Percentiles rank a stretch among this genome's conserved stretches.
phyloP scores from a whole-genome alignment of 2,797 vertebrate species.

The Etheostoma nigrum region DNA sequence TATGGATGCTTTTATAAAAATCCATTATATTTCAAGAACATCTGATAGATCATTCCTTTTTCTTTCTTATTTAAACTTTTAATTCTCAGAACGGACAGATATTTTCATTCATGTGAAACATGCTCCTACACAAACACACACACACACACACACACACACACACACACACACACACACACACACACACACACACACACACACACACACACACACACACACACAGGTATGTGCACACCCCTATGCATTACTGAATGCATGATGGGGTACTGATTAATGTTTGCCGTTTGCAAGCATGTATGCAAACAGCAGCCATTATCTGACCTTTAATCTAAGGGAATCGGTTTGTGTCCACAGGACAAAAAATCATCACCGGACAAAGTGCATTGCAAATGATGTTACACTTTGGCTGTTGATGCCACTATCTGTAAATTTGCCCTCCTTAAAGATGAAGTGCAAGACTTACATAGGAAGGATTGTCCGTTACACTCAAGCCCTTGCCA shows the following conservation, averaged over 20 bases:
- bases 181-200: conserved; percentile 1
- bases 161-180: neutral
- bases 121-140: neutral
- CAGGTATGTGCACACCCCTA: neutral
- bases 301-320: conserved; percentile 53
- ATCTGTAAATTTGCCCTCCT: neutral
- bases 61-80: neutral
- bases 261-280: conserved; percentile 53
- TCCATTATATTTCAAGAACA: neutral
- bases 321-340: conserved; percentile 28
- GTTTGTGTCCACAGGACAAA: conserved; percentile 11
- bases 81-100: neutral
- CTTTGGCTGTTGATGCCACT: neutral
- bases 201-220: neutral
- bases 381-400: neutral
- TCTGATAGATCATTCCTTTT: conserved; percentile 9
- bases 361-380: conserved; percentile 2
- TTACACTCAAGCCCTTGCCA: too few relatives aligned
- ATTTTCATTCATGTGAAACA: neutral
- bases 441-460: too few relatives aligned
- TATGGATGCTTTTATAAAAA: neutral
- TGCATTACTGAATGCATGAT: conserved; percentile 32
- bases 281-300: conserved; percentile 45
- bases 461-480: too few relatives aligned
- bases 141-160: neutral